phyloP scores from a whole-genome alignment of 2,888 invertebrate genomes.

The Uloborus plumipes region DNA sequence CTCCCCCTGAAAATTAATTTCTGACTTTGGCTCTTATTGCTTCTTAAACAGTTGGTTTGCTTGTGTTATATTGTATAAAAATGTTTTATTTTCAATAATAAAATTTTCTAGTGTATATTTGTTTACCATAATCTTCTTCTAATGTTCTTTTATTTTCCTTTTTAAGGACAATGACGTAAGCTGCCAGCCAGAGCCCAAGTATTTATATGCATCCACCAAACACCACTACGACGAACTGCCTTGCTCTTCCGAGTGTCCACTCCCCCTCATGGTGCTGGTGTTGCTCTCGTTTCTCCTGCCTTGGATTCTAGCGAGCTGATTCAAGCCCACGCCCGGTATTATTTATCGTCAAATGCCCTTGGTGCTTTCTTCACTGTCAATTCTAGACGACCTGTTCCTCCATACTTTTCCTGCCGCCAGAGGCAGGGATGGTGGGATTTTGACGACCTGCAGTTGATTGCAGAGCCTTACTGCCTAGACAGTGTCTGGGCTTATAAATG shows the following conservation, averaged over 20 bases:
- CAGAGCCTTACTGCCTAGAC: too few species aligned
- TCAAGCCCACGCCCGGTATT: slow-evolving; percentile 25
- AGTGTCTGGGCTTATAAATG: too few species aligned
- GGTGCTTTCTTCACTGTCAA: slow-evolving; percentile 50
- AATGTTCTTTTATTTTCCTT: background rate
- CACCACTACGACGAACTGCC: slow-evolving; percentile 55
- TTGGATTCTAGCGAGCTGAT: slow-evolving; percentile 44
- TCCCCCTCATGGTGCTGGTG: slow-evolving; percentile 17
- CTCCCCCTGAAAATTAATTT: too few species aligned
- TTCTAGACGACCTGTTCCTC: too few species aligned
- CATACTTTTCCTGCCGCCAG: too few species aligned
- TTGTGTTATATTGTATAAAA: too few species aligned
- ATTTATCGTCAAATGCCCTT: slow-evolving; percentile 36
- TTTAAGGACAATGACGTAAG: slow-evolving; percentile 45
- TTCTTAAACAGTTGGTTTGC: too few species aligned
- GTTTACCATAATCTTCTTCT: background rate
- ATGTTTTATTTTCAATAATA: too few species aligned
- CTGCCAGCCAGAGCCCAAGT: slow-evolving; percentile 57
- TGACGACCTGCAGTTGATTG: too few species aligned
- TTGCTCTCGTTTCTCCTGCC: slow-evolving; percentile 32
- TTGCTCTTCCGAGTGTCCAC: slow-evolving; percentile 31
- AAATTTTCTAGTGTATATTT: too few species aligned
- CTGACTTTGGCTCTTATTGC: too few species aligned
- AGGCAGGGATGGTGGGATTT: too few species aligned
- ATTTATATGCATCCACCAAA: slow-evolving; percentile 37